These are phyloP conservation scores for Lagenorhynchus albirostris DNA, from an alignment of 2,113 vertebrate genomes.

Conservation along the genomic window DNA sequence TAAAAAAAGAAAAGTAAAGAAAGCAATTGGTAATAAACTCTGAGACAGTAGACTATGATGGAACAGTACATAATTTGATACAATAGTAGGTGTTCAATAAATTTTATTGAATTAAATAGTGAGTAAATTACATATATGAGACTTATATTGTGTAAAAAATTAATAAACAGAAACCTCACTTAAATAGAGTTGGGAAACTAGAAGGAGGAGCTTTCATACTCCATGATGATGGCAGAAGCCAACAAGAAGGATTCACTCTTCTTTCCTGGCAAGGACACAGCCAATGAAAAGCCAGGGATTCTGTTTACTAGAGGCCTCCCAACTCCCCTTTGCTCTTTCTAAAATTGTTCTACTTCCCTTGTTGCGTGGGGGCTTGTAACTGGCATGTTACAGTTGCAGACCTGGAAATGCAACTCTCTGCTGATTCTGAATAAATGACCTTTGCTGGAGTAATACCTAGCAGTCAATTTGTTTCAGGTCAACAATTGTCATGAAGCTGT, in stretches of 20 bases:
- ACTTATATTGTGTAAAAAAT: not conserved
- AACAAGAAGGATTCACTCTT: not conserved
- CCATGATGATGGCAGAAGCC: not conserved
- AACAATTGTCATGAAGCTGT: not conserved
- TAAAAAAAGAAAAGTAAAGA: not conserved
- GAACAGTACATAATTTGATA: not conserved
- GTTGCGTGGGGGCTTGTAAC: too few relatives aligned
- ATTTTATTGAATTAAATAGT: not conserved
- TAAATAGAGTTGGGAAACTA: not conserved
- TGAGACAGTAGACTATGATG: not conserved
- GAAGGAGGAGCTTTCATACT: not conserved
- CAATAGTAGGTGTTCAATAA: not conserved
- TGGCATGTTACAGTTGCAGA: too few relatives aligned
- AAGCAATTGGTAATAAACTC: not conserved
- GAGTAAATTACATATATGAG: not conserved
- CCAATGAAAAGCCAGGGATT: not conserved
- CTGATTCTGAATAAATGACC: too few relatives aligned
- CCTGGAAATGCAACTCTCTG: too few relatives aligned
- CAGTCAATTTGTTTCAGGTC: too few relatives aligned
- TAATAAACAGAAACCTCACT: not conserved
- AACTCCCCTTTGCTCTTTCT: not conserved
- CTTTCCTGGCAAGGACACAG: not conserved
- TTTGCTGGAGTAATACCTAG: too few relatives aligned
- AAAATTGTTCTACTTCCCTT: too few relatives aligned
- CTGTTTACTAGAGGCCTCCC: not conserved